phyloP scores from a whole-genome alignment of 2,888 invertebrate genomes.

The Caradrina kadenii region DNA sequence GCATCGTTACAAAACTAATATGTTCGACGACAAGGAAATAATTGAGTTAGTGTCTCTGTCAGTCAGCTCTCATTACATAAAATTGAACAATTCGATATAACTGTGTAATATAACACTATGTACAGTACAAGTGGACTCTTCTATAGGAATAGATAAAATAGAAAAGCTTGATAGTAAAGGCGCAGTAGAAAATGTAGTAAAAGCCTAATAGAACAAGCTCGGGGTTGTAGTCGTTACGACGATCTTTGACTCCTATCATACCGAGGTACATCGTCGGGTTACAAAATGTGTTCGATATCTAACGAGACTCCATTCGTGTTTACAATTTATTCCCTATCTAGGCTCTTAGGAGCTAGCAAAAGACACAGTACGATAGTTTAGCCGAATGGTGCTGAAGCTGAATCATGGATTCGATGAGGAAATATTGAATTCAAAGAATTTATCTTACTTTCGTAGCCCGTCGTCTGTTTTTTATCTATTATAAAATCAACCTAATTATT shows the following conservation, averaged over 20 bases:
- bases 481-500: constrained; percentile 72
- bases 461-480: constrained; percentile 69
- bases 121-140: constrained; percentile 63
- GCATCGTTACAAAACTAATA: constrained; percentile 52
- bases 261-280: constrained; percentile 42
- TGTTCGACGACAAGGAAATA: constrained; percentile 48
- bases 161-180: constrained; percentile 82
- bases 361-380: constrained; percentile 78
- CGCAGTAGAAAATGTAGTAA: constrained; percentile 84
- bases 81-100: constrained; percentile 51
- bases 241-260: constrained; percentile 26
- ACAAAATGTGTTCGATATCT: constrained; percentile 54
- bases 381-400: constrained; percentile 83
- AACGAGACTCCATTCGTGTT: constrained; percentile 58
- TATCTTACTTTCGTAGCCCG: constrained; percentile 67
- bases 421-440: constrained; percentile 76
- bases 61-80: constrained; percentile 58
- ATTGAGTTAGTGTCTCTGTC: constrained; percentile 54
- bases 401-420: constrained; percentile 81
- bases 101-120: constrained; percentile 54
- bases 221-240: constrained; percentile 70
- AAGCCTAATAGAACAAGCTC: constrained; percentile 89
- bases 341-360: constrained; percentile 77
- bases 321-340: constrained; percentile 80
- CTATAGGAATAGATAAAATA: constrained; percentile 71